phyloP scores from a whole-genome alignment of 1,140 invertebrate species.

The Lysiphlebus fabarum region DNA sequence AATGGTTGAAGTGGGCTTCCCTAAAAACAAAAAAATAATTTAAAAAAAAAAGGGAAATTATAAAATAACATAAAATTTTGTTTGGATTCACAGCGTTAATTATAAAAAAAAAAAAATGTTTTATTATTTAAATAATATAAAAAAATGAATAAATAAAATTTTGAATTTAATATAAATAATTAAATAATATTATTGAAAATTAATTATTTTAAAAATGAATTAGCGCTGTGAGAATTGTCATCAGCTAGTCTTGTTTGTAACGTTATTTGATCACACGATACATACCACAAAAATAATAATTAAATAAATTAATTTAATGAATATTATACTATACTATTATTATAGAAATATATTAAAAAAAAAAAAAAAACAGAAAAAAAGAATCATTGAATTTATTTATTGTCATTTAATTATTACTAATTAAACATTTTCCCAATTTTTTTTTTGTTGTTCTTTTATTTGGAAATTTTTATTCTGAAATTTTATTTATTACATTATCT shows the following conservation, averaged over 20 bases:
- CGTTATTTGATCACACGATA: conserved; percentile 50
- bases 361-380: conserved; percentile 23
- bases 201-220: conserved; percentile 32
- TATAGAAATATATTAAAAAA: conserved; percentile 49
- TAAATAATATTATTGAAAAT: conserved; percentile 19
- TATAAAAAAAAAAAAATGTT: conserved; percentile 23
- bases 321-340: conserved; percentile 51
- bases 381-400: background rate
- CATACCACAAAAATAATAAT: conserved; percentile 51
- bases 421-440: background rate
- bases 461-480: too few species aligned
- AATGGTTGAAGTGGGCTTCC: conserved; percentile 44
- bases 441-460: conserved; percentile 1
- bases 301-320: conserved; percentile 53
- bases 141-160: conserved; percentile 6
- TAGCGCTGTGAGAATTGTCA: conserved; percentile 48
- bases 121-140: background rate
- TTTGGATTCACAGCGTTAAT: conserved; percentile 38
- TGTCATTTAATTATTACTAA: too few species aligned
- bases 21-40: conserved; percentile 27
- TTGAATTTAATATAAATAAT: conserved; percentile 10
- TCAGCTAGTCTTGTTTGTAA: conserved; percentile 53
- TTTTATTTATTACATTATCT: too few species aligned
- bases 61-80: conserved; percentile 26
- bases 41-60: background rate